Base-by-base conservation (phyloP, 2,113 vertebrate genomes). In the Stictonetta naevosa region DNA sequence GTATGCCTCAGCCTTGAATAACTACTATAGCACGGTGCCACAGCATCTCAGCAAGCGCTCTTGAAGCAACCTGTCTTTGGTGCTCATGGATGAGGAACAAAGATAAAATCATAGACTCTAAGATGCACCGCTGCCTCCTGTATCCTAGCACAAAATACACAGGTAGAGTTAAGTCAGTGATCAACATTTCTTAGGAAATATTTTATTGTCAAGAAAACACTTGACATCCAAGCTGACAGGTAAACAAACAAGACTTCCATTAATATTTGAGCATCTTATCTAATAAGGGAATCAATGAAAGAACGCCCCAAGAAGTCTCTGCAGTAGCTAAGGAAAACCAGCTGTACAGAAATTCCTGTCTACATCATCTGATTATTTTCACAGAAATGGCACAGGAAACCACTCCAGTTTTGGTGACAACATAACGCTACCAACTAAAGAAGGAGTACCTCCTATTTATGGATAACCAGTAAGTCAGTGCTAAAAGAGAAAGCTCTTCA, bases 221-320 rank as follows among this genome's bases (percentile, higher is more conserved):
- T 79, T 68, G 66, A 53, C 22, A 36, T 84, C 66, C 52, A 56
- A 52, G 53, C 50, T 87, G 90, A 81, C 46, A 94, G 59, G 80
- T 83, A 93, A 14, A 64, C 26, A 88, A 92, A 73, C 66, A 92
- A 77, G 91, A 58, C 40, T 90, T 56, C 78, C 64, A 81, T 58
- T 71, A 90, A 81, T 71, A 93, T 86, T 76, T 90, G 58, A 29
- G 33, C 74, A 63, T 50, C 55, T 90, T 90, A 89, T 92, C 81
- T 80, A 55, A 52, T 52, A 44, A 40, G 44, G 46, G 31, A 75
- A 90, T 92, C 42, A 60, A 64, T 14, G 46, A 42, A 48, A 88
- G 72, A 79, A 68, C 1, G 7, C 34, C 84, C 71, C 83, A 36
- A 82, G 68, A 75, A n/a, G 23, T 33, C 1, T 4, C 55, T 77